phyloP scores from a whole-genome alignment of 2,888 invertebrate species.

The Hybos culiciformis region DNA sequence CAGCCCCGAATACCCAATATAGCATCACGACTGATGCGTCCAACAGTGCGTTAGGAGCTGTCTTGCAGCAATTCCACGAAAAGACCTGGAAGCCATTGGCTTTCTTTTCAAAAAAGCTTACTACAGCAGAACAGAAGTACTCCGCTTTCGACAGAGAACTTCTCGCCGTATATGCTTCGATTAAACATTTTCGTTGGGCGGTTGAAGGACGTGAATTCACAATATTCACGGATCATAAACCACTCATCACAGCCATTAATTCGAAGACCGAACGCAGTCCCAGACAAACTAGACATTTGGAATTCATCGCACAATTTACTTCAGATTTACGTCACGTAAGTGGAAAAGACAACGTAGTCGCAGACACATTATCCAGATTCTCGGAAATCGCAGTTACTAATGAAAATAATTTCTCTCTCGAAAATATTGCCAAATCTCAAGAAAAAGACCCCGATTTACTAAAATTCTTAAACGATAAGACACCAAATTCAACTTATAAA shows the following conservation, averaged over 20 bases:
- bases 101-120: conserved; percentile 25
- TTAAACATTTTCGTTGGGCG: conserved; percentile 25
- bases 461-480: not conserved
- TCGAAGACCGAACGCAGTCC: conserved; percentile 20
- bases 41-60: conserved; percentile 25
- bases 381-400: not conserved
- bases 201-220: conserved; percentile 24
- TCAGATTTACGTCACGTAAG: not conserved
- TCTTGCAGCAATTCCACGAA: conserved; percentile 22
- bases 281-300: conserved; percentile 1
- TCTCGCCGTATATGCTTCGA: conserved; percentile 24
- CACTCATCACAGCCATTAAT: conserved; percentile 20
- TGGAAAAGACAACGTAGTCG: conserved; percentile 4
- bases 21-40: conserved; percentile 19
- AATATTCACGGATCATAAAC: conserved; percentile 26
- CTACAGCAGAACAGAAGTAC: conserved; percentile 22
- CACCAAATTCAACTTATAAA: too few species aligned
- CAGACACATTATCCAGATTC: not conserved
- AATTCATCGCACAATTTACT: conserved; percentile 3
- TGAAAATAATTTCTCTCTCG: not conserved
- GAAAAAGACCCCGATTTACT: not conserved
- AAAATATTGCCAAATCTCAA: not conserved
- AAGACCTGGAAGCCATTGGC: conserved; percentile 24
- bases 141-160: conserved; percentile 28
- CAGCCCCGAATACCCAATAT: conserved; percentile 12